Evolutionary conservation across 1,140 invertebrate species (phyloP).

Genomic region (Probaryconus sp.): DNA sequence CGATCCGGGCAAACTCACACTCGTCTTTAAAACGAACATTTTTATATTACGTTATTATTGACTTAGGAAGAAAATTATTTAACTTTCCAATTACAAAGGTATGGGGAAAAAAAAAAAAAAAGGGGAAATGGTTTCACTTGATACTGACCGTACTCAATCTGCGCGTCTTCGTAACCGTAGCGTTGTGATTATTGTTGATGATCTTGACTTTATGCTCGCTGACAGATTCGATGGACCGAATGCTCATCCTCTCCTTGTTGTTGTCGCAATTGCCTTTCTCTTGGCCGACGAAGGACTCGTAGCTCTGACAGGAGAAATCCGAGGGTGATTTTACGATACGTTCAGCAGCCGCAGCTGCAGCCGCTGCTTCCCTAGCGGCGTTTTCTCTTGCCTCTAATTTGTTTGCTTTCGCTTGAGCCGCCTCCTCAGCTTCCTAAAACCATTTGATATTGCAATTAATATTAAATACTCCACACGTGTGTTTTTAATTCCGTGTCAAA

Average conservation of each 20-base stretch:
- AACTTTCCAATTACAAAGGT: no score
- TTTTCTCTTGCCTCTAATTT: conserved; percentile 85
- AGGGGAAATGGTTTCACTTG: no score
- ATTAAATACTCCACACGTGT: background rate
- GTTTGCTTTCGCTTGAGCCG: conserved; percentile 85
- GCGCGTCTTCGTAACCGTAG: conserved; percentile 84
- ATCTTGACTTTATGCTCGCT: conserved; percentile 86
- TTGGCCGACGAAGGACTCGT: conserved; percentile 92
- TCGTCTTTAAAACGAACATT: conserved; percentile 87
- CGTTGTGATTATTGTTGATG: conserved; percentile 76
- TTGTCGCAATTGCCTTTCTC: conserved; percentile 90
- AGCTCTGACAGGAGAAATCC: conserved; percentile 92
- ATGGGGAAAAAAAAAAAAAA: no score
- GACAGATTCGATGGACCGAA: conserved; percentile 91
- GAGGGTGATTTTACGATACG: conserved; percentile 90
- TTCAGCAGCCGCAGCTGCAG: conserved; percentile 80
- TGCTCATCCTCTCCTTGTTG: conserved; percentile 94
- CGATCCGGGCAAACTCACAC: conserved; percentile 96
- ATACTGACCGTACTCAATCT: conserved; percentile 94
- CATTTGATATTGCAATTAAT: background rate
- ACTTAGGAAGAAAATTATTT: no score
- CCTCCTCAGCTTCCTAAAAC: conserved; percentile 88
- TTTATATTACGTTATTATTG: background rate
- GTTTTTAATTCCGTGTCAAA: background rate
- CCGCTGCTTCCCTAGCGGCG: conserved; percentile 80